Conservation (phyloP, 2,797 vertebrate species). For the Syngnathus acus region DNA sequence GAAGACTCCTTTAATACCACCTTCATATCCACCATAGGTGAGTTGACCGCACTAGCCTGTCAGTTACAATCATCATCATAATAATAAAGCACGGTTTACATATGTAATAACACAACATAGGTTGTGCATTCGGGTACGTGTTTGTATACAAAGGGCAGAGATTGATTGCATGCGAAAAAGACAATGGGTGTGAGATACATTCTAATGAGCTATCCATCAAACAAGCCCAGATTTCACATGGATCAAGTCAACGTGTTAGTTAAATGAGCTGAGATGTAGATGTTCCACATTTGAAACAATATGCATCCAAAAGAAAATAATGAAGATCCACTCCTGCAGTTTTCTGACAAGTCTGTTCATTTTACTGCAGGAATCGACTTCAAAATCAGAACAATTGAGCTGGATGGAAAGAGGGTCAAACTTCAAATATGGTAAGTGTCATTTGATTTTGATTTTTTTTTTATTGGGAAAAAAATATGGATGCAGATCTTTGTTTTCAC, state of each 20-base stretch:
- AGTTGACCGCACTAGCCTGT: constrained; percentile 44
- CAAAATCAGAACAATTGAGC: constrained; percentile 96
- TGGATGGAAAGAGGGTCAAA: constrained; percentile 97
- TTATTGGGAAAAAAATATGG: not conserved
- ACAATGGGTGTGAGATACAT: constrained; percentile 33
- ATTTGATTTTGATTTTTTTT: not conserved
- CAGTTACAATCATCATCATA: no score
- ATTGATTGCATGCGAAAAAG: constrained; percentile 14
- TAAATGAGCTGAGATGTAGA: not conserved
- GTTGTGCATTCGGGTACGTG: not conserved
- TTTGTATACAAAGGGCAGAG: not conserved
- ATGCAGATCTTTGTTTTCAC: constrained; percentile 4
- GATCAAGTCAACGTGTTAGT: no score
- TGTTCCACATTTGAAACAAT: not conserved
- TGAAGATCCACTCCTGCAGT: not conserved
- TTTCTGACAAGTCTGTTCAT: constrained; percentile 5
- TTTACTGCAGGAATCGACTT: constrained; percentile 93
- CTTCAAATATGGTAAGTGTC: constrained; percentile 93
- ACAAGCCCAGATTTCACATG: no score
- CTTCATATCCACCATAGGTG: constrained; percentile 98
- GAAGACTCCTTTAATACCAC: constrained; percentile 97
- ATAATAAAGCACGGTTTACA: not conserved
- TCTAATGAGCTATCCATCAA: constrained; percentile 15
- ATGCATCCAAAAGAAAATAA: not conserved
- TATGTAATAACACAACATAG: not conserved